Base-by-base conservation (phyloP, 35 echinoderm and acorn worm species). In the Heliocidaris erythrogramma region DNA sequence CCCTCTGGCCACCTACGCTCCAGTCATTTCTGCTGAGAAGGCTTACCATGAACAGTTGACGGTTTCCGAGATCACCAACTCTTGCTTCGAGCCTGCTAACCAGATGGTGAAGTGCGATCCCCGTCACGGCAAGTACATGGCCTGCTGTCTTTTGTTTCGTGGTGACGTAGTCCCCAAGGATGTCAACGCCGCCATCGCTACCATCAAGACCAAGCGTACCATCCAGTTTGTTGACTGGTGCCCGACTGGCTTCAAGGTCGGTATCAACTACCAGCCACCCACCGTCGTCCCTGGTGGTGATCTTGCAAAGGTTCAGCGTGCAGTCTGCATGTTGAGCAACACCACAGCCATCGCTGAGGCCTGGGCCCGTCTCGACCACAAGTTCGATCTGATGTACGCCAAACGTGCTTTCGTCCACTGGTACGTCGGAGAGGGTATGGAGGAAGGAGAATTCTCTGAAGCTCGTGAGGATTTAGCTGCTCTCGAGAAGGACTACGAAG, bases 341-440 rank as follows among this genome's bases (percentile, higher is more conserved):
- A 97, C 97, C 90, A 97, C 97, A 29, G 97, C 97, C 32, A 96
- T 97, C 47, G 97, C 97, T n/a, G 97, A 97, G 85, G 97, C 97
- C 88, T 97, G 97, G 97, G 97, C 97, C 32, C 95, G 97, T 93
- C 94, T 97, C 4, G 97, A 97, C 92, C 97, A 97, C 86, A 97
- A 97, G 95, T 97, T 97, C 94, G 97, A 97, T 94, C 94, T 97
- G 95, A 97, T 97, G 97, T 97, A 97, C 84, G 97, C 97, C 94
- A 97, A 94, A 60, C 59, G 93, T 47, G 93, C 93, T 16, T 94
- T 94, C 78, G 93, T 94, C 78, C 93, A 94, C 35, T 71, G 97
- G 97, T 97, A 97, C 60, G 97, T 97, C 10, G 97, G 97, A 92
- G 97, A 97, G 47, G 97, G 97, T 47, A 94, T 94, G 93, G 93